phyloP scores from a whole-genome alignment of 2,888 invertebrate species.

The Luffia ferchaultella region DNA sequence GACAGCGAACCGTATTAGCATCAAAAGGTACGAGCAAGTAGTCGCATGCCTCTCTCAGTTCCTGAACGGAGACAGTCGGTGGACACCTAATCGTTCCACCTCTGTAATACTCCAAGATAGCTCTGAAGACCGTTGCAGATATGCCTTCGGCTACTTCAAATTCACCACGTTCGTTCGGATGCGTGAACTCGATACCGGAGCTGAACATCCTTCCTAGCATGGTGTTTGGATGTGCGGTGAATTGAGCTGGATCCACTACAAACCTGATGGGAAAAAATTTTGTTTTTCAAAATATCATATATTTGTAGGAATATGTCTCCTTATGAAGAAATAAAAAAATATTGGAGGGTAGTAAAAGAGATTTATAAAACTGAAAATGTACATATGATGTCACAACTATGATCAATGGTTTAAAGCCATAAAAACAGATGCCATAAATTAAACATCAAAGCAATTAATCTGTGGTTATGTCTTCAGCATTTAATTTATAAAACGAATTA shows the following conservation, averaged over 20 bases:
- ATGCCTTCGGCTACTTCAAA: constrained; percentile 98
- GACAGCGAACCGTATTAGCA: constrained; percentile 91
- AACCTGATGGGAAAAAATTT: too few relatives aligned
- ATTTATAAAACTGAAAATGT: too few relatives aligned
- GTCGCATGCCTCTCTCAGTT: constrained; percentile 97
- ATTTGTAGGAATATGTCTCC: too few relatives aligned
- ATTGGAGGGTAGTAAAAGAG: too few relatives aligned
- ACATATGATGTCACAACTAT: too few relatives aligned
- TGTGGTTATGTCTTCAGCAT: too few relatives aligned
- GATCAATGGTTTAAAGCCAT: too few relatives aligned
- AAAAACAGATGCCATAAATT: too few relatives aligned
- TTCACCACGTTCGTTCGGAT: constrained; percentile 95
- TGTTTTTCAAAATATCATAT: too few relatives aligned
- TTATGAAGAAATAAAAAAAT: too few relatives aligned
- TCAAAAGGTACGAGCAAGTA: constrained; percentile 98
- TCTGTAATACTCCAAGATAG: constrained; percentile 94
- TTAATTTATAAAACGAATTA: too few relatives aligned
- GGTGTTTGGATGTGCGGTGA: constrained; percentile 96
- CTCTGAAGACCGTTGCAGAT: constrained; percentile 92
- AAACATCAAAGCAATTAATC: too few relatives aligned
- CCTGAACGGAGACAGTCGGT: constrained; percentile 94
- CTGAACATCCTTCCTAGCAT: constrained; percentile 99
- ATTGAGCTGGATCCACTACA: constrained; percentile 91
- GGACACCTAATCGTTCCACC: constrained; percentile 93
- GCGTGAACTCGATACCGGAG: constrained; percentile 86